phyloP scores from a whole-genome alignment of 2,113 vertebrate species.

The Xiphias gladius region DNA sequence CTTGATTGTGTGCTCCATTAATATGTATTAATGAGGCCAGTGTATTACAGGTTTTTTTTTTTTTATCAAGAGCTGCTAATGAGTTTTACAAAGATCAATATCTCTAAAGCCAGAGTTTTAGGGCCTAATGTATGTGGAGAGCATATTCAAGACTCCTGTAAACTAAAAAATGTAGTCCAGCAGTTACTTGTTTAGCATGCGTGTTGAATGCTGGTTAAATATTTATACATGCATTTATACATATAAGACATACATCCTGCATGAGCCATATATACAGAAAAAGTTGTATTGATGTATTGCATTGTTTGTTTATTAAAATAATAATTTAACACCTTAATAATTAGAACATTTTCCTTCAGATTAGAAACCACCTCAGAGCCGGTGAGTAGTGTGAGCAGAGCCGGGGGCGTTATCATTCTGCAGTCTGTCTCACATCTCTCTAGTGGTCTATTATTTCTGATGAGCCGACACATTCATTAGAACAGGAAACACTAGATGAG shows the following conservation, averaged over 20 bases:
- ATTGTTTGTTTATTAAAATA: conserved; percentile 46
- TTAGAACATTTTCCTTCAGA: conserved; percentile 58
- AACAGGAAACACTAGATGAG: conserved; percentile 67
- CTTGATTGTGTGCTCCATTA: conserved; percentile 77
- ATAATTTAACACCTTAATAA: conserved; percentile 53
- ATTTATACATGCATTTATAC: not conserved
- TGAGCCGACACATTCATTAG: conserved; percentile 76
- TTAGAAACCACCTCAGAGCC: conserved; percentile 46
- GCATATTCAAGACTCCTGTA: conserved; percentile 26
- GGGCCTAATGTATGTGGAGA: conserved; percentile 51
- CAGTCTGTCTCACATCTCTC: conserved; percentile 69
- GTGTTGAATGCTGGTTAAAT: not conserved
- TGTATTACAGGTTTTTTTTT: conserved; percentile 75
- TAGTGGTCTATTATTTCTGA: conserved; percentile 80
- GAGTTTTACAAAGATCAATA: conserved; percentile 81
- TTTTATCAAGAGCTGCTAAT: conserved; percentile 78
- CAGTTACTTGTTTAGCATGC: conserved; percentile 19
- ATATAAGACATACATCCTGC: not conserved
- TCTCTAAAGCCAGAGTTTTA: conserved; percentile 59
- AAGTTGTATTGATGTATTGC: conserved; percentile 9
- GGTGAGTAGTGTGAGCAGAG: conserved; percentile 27
- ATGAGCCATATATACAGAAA: not conserved
- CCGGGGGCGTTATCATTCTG: conserved; percentile 58
- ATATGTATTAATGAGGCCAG: conserved; percentile 78
- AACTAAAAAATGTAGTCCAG: conserved; percentile 30